phyloP scores from a whole-genome alignment of 2,888 invertebrate species.

The Eristalinus aeneus region DNA sequence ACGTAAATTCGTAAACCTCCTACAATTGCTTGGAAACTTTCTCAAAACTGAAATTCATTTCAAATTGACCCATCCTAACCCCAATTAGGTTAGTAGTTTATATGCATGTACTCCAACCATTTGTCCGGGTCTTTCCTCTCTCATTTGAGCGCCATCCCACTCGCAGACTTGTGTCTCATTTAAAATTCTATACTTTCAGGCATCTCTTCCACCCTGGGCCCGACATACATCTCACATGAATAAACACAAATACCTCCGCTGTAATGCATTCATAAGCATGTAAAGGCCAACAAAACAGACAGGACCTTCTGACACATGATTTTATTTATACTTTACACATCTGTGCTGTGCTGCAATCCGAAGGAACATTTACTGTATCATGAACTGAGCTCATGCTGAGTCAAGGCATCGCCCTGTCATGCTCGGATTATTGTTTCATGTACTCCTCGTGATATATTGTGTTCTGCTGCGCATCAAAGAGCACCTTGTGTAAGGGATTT shows the following conservation, averaged over 20 bases:
- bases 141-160: neutral
- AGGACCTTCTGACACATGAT: constrained; percentile 9
- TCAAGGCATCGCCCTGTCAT: neutral
- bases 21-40: neutral
- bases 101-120: neutral
- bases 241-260: neutral
- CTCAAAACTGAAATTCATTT: neutral
- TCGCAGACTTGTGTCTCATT: neutral
- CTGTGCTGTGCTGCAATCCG: neutral
- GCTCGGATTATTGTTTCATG: neutral
- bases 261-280: constrained; percentile 2
- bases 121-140: neutral
- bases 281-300: neutral
- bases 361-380: neutral
- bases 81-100: neutral
- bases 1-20: too few relatives aligned
- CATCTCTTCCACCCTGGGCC: too few relatives aligned
- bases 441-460: neutral
- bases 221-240: neutral
- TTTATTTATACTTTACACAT: constrained; percentile 16
- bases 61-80: neutral
- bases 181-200: neutral
- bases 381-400: neutral
- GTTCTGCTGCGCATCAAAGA: neutral
- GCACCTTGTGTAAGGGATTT: neutral